Percentiles rank a stretch among this genome's conserved stretches.
Conservation (phyloP, 2,797 vertebrate species). For the Sebastes alutus region DNA sequence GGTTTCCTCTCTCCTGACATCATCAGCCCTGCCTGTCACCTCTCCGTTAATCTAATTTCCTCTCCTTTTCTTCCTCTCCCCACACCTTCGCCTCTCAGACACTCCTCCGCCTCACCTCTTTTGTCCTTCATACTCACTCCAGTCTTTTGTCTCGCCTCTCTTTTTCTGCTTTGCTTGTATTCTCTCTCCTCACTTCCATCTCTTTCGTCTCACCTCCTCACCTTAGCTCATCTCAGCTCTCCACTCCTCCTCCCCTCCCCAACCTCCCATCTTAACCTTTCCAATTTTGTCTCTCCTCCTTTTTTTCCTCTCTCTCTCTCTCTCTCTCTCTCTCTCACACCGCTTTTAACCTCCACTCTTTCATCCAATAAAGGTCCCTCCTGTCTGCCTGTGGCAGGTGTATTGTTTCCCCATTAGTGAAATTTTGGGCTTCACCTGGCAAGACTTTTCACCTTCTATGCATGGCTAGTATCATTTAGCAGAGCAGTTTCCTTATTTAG, state of each 20-base stretch:
- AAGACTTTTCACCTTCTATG: slow-evolving; percentile 33
- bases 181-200: slow-evolving; percentile 25
- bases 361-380: slow-evolving; percentile 27
- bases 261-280: slow-evolving; percentile 56
- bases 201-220: slow-evolving; percentile 12
- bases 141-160: background rate
- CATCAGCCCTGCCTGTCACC: background rate
- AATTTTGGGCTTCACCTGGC: slow-evolving; percentile 44
- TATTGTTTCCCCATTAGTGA: slow-evolving; percentile 25
- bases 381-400: background rate
- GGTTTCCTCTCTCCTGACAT: slow-evolving; percentile 58
- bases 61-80: slow-evolving; percentile 8
- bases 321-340: slow-evolving; percentile 4
- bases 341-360: slow-evolving; percentile 40
- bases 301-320: background rate
- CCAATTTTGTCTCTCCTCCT: slow-evolving; percentile 21
- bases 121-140: background rate
- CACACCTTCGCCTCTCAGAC: slow-evolving; percentile 7
- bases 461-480: slow-evolving; percentile 38
- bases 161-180: background rate
- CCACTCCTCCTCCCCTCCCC: slow-evolving; percentile 9
- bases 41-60: slow-evolving; percentile 33
- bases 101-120: slow-evolving; percentile 1
- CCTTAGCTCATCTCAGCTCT: slow-evolving; percentile 18
- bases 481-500: slow-evolving; percentile 37